Conservation (phyloP, 2,888 invertebrate genomes). For the Coenonympha arcania region DNA sequence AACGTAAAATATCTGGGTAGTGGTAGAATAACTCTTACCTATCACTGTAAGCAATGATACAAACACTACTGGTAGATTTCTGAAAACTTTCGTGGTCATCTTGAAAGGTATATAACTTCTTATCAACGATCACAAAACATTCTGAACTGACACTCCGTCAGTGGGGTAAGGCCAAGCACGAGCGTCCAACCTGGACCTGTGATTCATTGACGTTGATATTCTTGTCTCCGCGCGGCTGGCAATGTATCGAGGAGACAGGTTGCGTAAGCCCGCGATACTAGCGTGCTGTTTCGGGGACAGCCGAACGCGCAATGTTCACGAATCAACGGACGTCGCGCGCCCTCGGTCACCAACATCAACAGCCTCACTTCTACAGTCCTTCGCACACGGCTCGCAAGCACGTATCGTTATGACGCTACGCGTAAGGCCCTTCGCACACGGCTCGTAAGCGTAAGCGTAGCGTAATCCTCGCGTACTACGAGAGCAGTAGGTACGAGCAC, state of each 20-base stretch:
- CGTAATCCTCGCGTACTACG: no score
- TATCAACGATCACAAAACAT: conserved; percentile 35
- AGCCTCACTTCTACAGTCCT: conserved; percentile 48
- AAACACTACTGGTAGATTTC: conserved; percentile 41
- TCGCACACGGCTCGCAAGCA: no score
- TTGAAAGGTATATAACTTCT: conserved; percentile 29
- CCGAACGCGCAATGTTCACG: conserved; percentile 54
- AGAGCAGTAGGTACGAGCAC: no score
- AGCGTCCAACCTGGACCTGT: conserved; percentile 30
- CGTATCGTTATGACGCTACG: no score
- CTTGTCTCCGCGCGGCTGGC: conserved; percentile 11
- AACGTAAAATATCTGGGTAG: no score
- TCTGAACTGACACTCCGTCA: conserved; percentile 30
- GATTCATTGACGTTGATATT: conserved; percentile 44
- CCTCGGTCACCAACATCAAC: conserved; percentile 29
- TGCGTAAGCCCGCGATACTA: conserved; percentile 42
- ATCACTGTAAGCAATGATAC: conserved; percentile 44
- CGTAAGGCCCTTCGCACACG: no score
- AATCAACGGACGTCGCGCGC: conserved; percentile 29
- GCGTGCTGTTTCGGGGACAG: conserved; percentile 60
- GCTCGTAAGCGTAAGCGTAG: no score
- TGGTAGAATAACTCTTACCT: conserved; percentile 44
- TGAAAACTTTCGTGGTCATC: conserved; percentile 46
- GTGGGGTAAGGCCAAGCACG: conserved; percentile 32
- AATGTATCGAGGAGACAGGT: conserved; percentile 23